Evolutionary conservation across 2,888 invertebrate species (phyloP), one percentile per base, ranked within the genome.

Genomic region (Trichopria drosophilae): DNA sequence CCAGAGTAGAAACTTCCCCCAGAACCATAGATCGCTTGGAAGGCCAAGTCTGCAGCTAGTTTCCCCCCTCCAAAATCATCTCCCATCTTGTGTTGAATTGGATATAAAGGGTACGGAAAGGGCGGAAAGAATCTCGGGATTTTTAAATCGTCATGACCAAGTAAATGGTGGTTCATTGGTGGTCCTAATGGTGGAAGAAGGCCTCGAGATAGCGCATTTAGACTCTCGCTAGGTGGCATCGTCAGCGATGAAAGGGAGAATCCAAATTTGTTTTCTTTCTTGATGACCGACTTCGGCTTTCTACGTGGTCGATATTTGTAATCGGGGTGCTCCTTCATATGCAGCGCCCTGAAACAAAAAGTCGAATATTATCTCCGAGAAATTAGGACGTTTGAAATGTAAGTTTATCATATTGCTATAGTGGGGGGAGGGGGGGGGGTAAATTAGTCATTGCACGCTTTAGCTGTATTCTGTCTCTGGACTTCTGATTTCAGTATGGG

Each of bases 271-370:
- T 85, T 84, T 64, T 88, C 88, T 63, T 88, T 88, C 74, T 91
- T 91, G 58, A 89, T 82, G 10, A 90, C 79, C 0, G 90, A 87
- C 74, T 92, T 92, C 4, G 92, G 92, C 76, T 93, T 92, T 67
- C 92, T 80, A 45, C 92, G 81, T 9, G 92, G 92, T 34, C 92
- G 82, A 79, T 92, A 93, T 77, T 93, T 93, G 81, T 93, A 93
- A 78, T 93, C 92, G 5, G 92, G 93, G 68, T 92, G 92, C 72
- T 93, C 92, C 77, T 91, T 92, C 92, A 93, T 93, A 81, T 93
- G 92, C 9, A 93, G 81, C 26, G 92, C 91, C 75, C 92, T 93
- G 83, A 19, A 79, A 79, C 50, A 63, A 65, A 67, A 63, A 59
- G 13, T 26, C 4, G 28, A 7, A 32, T 32, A 13, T n/a, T 24